Evolutionary conservation across 92 coral and sea anemone species (phyloP).

Genomic region (Scolanthus callimorphus): DNA sequence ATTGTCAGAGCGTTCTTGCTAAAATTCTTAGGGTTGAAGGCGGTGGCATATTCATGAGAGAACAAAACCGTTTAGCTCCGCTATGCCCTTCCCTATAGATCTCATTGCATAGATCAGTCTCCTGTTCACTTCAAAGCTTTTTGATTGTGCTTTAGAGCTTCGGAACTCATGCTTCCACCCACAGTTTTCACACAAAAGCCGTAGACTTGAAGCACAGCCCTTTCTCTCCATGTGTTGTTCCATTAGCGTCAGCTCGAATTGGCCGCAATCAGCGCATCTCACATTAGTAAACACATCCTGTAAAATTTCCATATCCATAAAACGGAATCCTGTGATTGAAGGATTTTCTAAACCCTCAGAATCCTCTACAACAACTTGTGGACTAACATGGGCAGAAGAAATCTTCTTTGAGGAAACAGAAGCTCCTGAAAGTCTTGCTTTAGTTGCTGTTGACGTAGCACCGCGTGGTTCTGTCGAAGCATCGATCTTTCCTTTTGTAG

Average conservation of each 20-base stretch:
- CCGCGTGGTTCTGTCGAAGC: not conserved
- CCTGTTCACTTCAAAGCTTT: conserved; percentile 21
- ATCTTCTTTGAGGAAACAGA: not conserved
- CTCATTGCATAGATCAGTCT: conserved; percentile 1
- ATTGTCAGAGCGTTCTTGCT: conserved; percentile 10
- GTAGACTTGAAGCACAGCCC: conserved; percentile 34
- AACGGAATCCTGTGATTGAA: conserved; percentile 5
- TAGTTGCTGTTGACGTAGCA: not conserved
- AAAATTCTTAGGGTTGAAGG: conserved; percentile 3
- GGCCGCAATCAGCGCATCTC: conserved; percentile 33
- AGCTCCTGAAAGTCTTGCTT: not conserved
- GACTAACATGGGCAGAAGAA: not conserved
- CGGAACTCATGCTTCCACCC: conserved; percentile 26
- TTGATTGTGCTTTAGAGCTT: conserved; percentile 1
- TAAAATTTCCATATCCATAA: not conserved
- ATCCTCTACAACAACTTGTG: not conserved
- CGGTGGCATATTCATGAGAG: conserved; percentile 27
- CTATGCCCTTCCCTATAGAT: conserved; percentile 9
- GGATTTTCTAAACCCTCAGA: not conserved
- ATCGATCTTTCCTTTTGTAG: not conserved
- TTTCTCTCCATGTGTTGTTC: conserved; percentile 19
- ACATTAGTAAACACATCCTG: conserved; percentile 14
- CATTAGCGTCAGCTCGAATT: conserved; percentile 4
- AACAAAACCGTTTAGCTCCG: conserved; percentile 15
- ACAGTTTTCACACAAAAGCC: conserved; percentile 23